Evolutionary conservation across 2,113 vertebrate genomes (phyloP).

Genomic region (Pteronura brasiliensis): DNA sequence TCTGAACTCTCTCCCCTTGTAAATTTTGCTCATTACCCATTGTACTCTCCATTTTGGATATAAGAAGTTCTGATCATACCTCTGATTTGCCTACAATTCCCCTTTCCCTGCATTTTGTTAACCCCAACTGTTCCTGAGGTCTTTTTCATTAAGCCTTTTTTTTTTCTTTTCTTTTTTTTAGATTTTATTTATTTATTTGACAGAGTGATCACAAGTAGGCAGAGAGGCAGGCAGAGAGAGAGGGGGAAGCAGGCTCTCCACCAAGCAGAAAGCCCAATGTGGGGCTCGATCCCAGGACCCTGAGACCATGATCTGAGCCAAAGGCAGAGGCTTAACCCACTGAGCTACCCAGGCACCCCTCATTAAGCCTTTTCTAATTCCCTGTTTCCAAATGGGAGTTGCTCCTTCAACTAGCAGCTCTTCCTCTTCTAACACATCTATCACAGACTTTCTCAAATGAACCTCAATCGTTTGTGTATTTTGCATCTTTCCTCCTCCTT

Average conservation of each 20-base stretch:
- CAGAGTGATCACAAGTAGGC: too few relatives aligned
- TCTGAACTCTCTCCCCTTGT: background rate
- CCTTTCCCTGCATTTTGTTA: background rate
- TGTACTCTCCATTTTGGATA: background rate
- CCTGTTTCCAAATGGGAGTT: background rate
- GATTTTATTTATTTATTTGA: too few relatives aligned
- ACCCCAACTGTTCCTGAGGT: background rate
- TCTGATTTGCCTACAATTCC: background rate
- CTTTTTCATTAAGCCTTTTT: background rate
- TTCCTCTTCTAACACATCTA: background rate
- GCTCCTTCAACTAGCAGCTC: background rate
- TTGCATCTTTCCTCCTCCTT: background rate
- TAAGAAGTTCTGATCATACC: background rate
- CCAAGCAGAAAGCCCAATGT: too few relatives aligned
- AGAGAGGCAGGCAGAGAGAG: too few relatives aligned
- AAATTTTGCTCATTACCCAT: background rate
- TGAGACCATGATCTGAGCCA: too few relatives aligned
- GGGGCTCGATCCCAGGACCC: too few relatives aligned
- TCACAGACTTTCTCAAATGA: background rate
- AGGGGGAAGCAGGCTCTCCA: too few relatives aligned
- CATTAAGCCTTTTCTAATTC: background rate
- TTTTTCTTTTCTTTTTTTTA: background rate
- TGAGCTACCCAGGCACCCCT: too few relatives aligned
- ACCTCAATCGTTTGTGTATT: background rate
- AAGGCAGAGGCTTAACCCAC: too few relatives aligned